Percentiles rank a stretch among this genome's conserved stretches.
These are phyloP conservation scores for Orthochromis indermauri DNA, from an alignment of 2,113 vertebrate species.

Conservation along the genomic window DNA sequence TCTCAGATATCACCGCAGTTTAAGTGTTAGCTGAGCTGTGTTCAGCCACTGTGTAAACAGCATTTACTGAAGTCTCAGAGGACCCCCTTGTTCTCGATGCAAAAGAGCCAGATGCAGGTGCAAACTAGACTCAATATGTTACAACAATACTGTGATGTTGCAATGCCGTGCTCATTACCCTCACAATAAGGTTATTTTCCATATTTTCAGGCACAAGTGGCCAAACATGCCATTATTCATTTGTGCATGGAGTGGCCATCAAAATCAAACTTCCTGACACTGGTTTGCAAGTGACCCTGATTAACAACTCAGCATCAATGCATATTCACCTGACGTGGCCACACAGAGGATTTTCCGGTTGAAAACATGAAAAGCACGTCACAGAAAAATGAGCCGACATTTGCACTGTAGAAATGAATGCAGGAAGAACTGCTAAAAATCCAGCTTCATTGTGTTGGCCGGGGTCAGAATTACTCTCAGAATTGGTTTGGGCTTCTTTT, in stretches of 20 bases:
- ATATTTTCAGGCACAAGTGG: background rate
- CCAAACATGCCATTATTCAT: background rate
- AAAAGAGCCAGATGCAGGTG: background rate
- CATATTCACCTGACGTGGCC: background rate
- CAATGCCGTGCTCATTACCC: background rate
- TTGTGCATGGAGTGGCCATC: background rate
- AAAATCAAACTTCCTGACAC: background rate
- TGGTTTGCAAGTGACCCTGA: background rate
- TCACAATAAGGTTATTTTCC: background rate
- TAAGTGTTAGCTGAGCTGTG: background rate
- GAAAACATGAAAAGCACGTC: background rate
- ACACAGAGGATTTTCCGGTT: background rate
- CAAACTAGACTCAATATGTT: background rate
- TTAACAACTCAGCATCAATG: background rate
- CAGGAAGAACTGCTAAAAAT: background rate
- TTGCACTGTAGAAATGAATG: background rate
- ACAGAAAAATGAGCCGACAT: background rate
- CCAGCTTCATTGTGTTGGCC: background rate
- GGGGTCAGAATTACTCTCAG: background rate
- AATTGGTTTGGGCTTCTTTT: background rate
- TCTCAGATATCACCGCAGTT: background rate
- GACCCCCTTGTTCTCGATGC: background rate
- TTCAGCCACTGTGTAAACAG: background rate
- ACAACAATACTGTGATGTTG: background rate
- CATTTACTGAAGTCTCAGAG: background rate